These are phyloP conservation scores for Axinella damicornis DNA, from an alignment of 37 sponge, comb jelly and placozoan genomes.

Conservation along the genomic window DNA sequence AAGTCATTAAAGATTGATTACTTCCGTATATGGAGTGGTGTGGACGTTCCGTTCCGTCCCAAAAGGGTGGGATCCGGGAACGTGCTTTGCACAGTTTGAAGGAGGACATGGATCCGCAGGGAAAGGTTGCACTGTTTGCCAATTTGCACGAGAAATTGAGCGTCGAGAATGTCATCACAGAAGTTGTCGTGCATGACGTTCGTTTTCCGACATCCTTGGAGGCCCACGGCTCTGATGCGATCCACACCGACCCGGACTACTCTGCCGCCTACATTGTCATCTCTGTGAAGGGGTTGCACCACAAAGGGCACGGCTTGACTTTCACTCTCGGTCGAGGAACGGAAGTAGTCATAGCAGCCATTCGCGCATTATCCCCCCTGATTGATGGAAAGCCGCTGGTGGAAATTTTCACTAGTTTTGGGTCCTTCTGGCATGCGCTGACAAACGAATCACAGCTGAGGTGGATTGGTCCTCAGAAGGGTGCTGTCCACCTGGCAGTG, in stretches of 20 bases:
- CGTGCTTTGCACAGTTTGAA: no score
- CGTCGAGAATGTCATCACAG: slow-evolving; percentile 28
- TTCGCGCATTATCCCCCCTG: slow-evolving; percentile 39
- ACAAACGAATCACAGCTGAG: slow-evolving; percentile 84
- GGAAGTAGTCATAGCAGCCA: slow-evolving; percentile 73
- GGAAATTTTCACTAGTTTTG: slow-evolving; percentile 78
- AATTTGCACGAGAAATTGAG: slow-evolving; percentile 40
- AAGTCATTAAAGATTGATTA: no score
- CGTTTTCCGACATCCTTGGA: slow-evolving; percentile 89
- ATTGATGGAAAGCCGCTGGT: slow-evolving; percentile 55
- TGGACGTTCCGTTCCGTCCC: no score
- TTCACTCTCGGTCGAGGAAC: slow-evolving; percentile 93
- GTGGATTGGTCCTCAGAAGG: slow-evolving; percentile 95
- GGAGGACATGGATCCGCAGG: neutral
- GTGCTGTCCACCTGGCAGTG: slow-evolving; percentile 83
- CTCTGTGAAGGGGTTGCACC: slow-evolving; percentile 33
- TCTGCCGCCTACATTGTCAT: slow-evolving; percentile 90
- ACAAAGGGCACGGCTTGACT: slow-evolving; percentile 83
- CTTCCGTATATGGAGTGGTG: no score
- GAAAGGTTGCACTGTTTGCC: neutral
- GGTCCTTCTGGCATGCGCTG: slow-evolving; percentile 76
- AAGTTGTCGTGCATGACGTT: slow-evolving; percentile 52
- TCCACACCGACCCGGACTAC: slow-evolving; percentile 96
- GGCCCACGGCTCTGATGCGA: slow-evolving; percentile 88
- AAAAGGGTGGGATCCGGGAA: no score